phyloP scores from a whole-genome alignment of 1,140 invertebrate genomes.

The Nylanderia fulva region DNA sequence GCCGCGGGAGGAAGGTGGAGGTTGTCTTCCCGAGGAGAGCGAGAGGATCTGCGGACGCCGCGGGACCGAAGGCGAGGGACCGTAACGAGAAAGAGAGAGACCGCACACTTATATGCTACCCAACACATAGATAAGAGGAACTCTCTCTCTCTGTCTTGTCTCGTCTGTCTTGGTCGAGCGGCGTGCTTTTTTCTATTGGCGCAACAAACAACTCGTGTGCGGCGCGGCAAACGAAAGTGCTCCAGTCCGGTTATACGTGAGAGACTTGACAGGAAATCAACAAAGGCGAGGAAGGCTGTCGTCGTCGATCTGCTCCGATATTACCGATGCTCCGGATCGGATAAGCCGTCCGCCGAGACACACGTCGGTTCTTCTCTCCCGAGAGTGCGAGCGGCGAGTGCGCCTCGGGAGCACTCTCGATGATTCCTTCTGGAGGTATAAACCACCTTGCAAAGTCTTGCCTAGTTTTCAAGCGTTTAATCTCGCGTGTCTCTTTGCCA shows the following conservation, averaged over 20 bases:
- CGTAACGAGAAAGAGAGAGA: constrained; percentile 73
- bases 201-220: constrained; percentile 67
- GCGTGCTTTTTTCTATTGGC: constrained; percentile 71
- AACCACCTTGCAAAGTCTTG: constrained; percentile 28
- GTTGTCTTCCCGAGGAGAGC: constrained; percentile 79
- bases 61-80: constrained; percentile 71
- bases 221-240: constrained; percentile 77
- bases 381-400: constrained; percentile 9
- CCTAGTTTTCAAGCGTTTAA: no score
- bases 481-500: no score
- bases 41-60: constrained; percentile 79
- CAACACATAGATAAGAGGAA: constrained; percentile 63
- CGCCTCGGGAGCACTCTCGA: constrained; percentile 44
- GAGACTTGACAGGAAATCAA: no score
- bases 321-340: constrained; percentile 50
- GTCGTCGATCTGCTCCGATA: constrained; percentile 58
- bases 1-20: constrained; percentile 77
- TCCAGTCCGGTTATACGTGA: no score
- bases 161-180: background rate
- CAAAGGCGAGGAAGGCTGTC: no score
- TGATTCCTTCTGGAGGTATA: background rate
- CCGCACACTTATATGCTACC: constrained; percentile 58
- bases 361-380: constrained; percentile 33
- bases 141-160: no score
- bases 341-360: no score